phyloP scores from a whole-genome alignment of 2,113 vertebrate species.

The Gobius niger region DNA sequence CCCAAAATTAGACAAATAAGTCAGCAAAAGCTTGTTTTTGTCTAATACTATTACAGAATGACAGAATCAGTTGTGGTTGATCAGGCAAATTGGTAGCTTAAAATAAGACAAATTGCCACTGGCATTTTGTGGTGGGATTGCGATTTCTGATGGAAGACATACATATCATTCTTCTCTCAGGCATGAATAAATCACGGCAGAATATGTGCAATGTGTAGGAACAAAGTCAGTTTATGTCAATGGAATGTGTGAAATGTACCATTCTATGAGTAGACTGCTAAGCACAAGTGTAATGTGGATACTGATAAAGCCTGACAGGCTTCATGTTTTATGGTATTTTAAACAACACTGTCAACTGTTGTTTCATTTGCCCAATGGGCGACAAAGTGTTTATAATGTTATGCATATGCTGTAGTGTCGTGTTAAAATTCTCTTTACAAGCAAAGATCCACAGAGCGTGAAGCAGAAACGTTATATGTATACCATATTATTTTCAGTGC shows the following conservation, averaged over 20 bases:
- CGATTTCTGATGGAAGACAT: conserved; percentile 70
- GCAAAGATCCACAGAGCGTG: not conserved
- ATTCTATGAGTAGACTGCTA: not conserved
- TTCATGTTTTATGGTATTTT: conserved; percentile 4
- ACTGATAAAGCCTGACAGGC: conserved; percentile 14
- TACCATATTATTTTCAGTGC: conserved; percentile 15
- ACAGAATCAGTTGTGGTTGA: conserved; percentile 51
- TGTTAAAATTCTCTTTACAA: not conserved
- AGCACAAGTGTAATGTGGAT: conserved; percentile 2
- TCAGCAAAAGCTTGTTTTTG: conserved; percentile 51
- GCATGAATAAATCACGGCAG: conserved; percentile 72
- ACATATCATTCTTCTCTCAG: conserved; percentile 68
- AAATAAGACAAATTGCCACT: conserved; percentile 76
- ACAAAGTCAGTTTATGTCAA: conserved; percentile 18
- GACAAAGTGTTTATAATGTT: not conserved
- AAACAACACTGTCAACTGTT: not conserved
- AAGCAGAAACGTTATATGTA: not conserved
- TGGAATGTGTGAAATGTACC: conserved; percentile 32
- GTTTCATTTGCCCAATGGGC: not conserved
- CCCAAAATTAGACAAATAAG: conserved; percentile 65
- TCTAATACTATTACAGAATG: conserved; percentile 57
- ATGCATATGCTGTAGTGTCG: not conserved
- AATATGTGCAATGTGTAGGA: conserved; percentile 31
- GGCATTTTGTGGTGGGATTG: conserved; percentile 68
- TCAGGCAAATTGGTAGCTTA: conserved; percentile 65